Evolutionary conservation across 2,113 vertebrate species (phyloP), one percentile per base, ranked within the genome.

Genomic region (Petromus typicus): DNA sequence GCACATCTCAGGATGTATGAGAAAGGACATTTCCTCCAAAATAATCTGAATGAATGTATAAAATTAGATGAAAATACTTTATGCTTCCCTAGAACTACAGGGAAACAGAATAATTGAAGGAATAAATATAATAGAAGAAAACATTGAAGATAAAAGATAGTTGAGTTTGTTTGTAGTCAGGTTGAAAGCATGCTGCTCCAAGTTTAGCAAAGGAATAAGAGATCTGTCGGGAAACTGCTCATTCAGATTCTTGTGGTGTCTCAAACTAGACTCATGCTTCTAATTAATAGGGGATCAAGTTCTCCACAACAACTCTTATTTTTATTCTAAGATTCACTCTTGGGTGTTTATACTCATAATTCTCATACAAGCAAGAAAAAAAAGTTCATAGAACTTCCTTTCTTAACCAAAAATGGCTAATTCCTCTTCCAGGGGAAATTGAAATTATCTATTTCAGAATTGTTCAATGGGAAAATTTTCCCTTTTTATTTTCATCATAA

Each of bases 271-370:
- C 30, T 57, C 13, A 59, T 17, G 17, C 22, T 92, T 96, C 51
- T 80, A 75, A 85, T 75, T 94, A 63, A 43, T 64, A 34, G 86
- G 89, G 81, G 76, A 93, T 85, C 64, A 84, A 85, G 14, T 90
- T 87, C 71, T 82, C 30, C 76, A 63, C 34, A 96, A 90, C 61
- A 86, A 80, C n/a, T 93, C 93, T 91, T 92, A 80, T 75, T 96
- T 89, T 82, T 69, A 86, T 64, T 69, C 27, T 64, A 71, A 93
- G 57, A 76, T 79, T 87, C 34, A 59, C 71, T 89, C 37, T 59
- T 67, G 57, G 75, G 88, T 10, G 93, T 91, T 69, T 43, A 14
- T 11, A 64, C 2, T 86, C 64, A 51, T 22, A 69, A 18, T 91
- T 89, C 83, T 69, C 73, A 20, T 67, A 95, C 13, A 93, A 88